Evolutionary conservation across 2,888 invertebrate genomes (phyloP), one percentile per base, ranked within the genome.

Genomic region (Herminia tarsipennalis): DNA sequence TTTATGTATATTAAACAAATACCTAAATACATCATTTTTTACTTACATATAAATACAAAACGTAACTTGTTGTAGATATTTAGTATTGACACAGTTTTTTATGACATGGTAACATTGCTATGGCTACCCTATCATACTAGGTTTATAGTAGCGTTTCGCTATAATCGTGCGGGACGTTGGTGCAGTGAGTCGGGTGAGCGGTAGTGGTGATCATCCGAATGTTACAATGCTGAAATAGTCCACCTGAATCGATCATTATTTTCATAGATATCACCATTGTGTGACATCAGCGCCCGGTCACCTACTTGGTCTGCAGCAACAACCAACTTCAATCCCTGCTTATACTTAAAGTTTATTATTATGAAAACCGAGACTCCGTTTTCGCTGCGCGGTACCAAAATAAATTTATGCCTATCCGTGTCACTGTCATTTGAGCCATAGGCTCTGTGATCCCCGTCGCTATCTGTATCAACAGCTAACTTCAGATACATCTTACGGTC

Each of bases 301-400:
- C 64, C 65, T n/a, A n/a, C n/a, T n/a, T n/a, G n/a, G 16, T 71
- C 66, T 0, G 20, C 28, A 1, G 34, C 29, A 0, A 27, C 40
- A 25, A 48, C 68, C 35, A 78, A 33, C 40, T 72, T 76, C 18
- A 78, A 41, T 1, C 66, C 66, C 32, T 70, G 64, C 1, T 55
- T 40, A 32, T 57, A 76, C 22, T 69, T 30, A 16, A 41, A 48
- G 41, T 78, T 72, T 4, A 71, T 56, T 5, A 80, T 56, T n/a
- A 50, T 58, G 37, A 79, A 80, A 1, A 66, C 6, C 1, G 77
- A 14, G 5, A 53, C 47, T 6, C 57, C 63, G 22, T 61, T 43
- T 6, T 52, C 28, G 27, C 62, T 60, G 1, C 47, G 30, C 3
- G 81, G 76, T 30, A 67, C 49, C n/a, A 81, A 32, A 8, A 30